Base-by-base conservation (phyloP, 2,888 invertebrate genomes). In the Brenthis hecate region DNA sequence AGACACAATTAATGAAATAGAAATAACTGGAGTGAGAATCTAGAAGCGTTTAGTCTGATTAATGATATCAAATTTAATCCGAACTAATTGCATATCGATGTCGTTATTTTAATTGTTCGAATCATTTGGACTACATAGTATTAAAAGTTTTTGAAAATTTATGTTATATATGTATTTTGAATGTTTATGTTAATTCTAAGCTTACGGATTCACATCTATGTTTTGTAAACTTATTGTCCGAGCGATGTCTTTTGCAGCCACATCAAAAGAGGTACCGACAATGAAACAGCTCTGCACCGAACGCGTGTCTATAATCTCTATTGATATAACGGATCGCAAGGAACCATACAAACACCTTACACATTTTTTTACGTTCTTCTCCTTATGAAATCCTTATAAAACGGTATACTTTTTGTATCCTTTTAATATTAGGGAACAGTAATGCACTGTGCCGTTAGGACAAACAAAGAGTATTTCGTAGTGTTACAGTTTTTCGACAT, bases 261-360 rank as follows among this genome's bases (percentile, higher is more conserved):
- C 89, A 87, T 91, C 89, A 91, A 89, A 91, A 80, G 58, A 66
- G 48, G 53, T 19, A 50, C 89, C 89, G 89, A 88, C 89, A 88
- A 86, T 86, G 72, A 78, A 74, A 81, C 81, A 83, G 81, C 82
- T 81, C 73, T 76, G 80, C 76, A 79, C 82, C 82, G 82, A 81
- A 86, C 92, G 90, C 92, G 92, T 92, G 92, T 89, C 87, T 82
- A 79, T 91, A 91, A 91, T 91, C 90, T 87, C 90, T 87, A 90
- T 91, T 91, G 89, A 91, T 87, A 86, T 91, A 92, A 92, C 92
- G 91, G 92, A 78, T 81, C 80, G 78, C 81, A 82, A 78, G 84
- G 82, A 85, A 84, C 83, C 84, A 81, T 86, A 84, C 79, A 87
- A 85, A 88, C 92, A 92, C 91, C 91, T 90, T 92, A 91, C 79